Evolutionary conservation across 1,140 invertebrate genomes (phyloP).

Genomic region (Drosophila obscura): DNA sequence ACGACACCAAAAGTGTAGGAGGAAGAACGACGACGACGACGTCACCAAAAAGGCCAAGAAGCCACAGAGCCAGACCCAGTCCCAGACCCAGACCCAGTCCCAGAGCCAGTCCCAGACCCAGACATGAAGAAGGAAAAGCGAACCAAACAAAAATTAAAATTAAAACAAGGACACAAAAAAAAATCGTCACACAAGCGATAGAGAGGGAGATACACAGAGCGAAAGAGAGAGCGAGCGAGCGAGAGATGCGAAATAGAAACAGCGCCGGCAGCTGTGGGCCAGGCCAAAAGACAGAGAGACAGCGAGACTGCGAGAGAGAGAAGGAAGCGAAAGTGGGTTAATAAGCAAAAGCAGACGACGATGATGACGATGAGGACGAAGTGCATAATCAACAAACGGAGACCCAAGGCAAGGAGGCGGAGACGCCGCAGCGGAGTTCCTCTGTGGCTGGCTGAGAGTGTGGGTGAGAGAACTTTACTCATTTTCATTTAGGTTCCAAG

Average conservation of each 20-base stretch:
- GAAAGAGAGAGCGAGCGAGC: conserved; percentile 3
- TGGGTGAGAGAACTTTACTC: conserved; percentile 69
- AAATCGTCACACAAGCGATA: conserved; percentile 31
- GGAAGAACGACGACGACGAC: conserved; percentile 42
- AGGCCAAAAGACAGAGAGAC: conserved; percentile 34
- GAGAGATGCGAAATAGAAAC: conserved; percentile 20
- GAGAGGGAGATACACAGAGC: conserved; percentile 1
- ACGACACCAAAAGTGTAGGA: conserved; percentile 60
- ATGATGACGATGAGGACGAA: conserved; percentile 62
- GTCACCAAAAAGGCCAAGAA: conserved; percentile 65
- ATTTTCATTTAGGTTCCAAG: conserved; percentile 48
- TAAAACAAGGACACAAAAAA: conserved; percentile 81
- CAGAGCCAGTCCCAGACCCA: conserved; percentile 1
- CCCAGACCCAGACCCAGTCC: neutral
- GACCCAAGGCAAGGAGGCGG: neutral
- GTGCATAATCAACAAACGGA: conserved; percentile 75
- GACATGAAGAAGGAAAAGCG: conserved; percentile 59
- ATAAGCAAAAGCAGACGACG: conserved; percentile 72
- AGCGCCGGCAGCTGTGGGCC: conserved; percentile 67
- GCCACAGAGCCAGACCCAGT: conserved; percentile 1
- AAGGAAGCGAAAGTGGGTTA: conserved; percentile 69
- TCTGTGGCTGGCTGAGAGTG: conserved; percentile 32
- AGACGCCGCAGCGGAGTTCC: neutral
- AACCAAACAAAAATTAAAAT: conserved; percentile 83
- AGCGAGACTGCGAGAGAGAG: conserved; percentile 9